These are phyloP conservation scores for Belgica antarctica DNA, from an alignment of 2,888 invertebrate genomes.

Conservation along the genomic window DNA sequence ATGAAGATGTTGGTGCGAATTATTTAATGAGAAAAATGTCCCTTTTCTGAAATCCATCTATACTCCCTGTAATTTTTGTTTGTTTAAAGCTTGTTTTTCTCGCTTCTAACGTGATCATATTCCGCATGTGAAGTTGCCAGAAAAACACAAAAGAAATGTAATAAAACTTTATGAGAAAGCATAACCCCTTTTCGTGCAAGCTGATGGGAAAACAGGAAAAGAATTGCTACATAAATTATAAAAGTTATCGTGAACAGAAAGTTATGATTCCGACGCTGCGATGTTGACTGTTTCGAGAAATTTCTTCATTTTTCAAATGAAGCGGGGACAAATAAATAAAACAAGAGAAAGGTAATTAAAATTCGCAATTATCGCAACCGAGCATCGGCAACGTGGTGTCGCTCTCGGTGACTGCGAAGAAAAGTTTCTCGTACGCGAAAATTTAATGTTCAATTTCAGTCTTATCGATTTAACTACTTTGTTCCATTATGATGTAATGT, in stretches of 20 bases:
- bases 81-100: not conserved
- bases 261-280: not conserved
- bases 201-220: not conserved
- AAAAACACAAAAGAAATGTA: constrained; percentile 18
- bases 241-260: not conserved
- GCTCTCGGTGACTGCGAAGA: not conserved
- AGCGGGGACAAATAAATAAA: not conserved
- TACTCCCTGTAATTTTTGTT: no score
- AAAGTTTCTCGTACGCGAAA: not conserved
- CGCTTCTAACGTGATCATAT: not conserved
- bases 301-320: not conserved
- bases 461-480: not conserved
- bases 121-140: not conserved
- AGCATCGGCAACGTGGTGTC: no score
- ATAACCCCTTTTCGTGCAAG: not conserved
- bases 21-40: no score
- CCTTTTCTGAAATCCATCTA: no score
- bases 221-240: constrained; percentile 4
- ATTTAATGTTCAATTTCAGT: not conserved
- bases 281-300: not conserved
- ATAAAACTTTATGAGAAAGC: constrained; percentile 25
- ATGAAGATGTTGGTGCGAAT: no score
- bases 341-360: not conserved
- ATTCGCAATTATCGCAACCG: not conserved
- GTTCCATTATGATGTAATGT: not conserved